Evolutionary conservation across 1,140 invertebrate genomes (phyloP).

Genomic region (Dolichoris vasculosae): DNA sequence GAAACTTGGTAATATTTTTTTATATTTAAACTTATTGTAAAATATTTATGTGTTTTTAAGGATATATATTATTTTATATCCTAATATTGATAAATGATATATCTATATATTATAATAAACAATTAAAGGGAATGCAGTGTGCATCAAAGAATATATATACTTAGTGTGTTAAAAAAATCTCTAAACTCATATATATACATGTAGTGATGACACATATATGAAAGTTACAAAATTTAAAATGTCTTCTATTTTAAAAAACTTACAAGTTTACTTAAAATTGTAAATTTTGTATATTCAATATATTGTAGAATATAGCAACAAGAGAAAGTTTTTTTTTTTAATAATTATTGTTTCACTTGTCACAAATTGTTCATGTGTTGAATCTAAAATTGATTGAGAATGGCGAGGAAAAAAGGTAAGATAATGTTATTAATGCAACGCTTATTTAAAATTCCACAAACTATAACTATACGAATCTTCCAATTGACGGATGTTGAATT

Average conservation of each 20-base stretch:
- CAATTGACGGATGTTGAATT: slow-evolving; percentile 13
- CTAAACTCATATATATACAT: not conserved
- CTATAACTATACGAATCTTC: slow-evolving; percentile 10
- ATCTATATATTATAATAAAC: too few relatives aligned
- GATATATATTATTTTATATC: too few relatives aligned
- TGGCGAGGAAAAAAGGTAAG: not conserved
- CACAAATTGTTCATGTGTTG: not conserved
- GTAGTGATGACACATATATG: not conserved
- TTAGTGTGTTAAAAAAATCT: too few relatives aligned
- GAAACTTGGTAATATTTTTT: too few relatives aligned
- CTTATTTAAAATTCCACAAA: slow-evolving; percentile 26
- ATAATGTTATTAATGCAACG: not conserved
- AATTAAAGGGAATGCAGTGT: too few relatives aligned
- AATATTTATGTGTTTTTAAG: too few relatives aligned
- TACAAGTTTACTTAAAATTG: not conserved
- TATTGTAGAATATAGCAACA: not conserved
- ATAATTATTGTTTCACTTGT: slow-evolving; percentile 15
- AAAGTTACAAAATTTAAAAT: not conserved
- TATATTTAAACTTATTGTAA: too few relatives aligned
- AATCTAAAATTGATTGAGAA: not conserved
- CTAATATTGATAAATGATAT: too few relatives aligned
- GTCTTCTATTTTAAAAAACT: not conserved
- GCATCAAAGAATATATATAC: too few relatives aligned
- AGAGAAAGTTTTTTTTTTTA: not conserved
- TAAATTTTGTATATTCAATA: not conserved